Evolutionary conservation across 1,140 invertebrate species (phyloP), one percentile per base, ranked within the genome.

Genomic region (Sycophila sp.): DNA sequence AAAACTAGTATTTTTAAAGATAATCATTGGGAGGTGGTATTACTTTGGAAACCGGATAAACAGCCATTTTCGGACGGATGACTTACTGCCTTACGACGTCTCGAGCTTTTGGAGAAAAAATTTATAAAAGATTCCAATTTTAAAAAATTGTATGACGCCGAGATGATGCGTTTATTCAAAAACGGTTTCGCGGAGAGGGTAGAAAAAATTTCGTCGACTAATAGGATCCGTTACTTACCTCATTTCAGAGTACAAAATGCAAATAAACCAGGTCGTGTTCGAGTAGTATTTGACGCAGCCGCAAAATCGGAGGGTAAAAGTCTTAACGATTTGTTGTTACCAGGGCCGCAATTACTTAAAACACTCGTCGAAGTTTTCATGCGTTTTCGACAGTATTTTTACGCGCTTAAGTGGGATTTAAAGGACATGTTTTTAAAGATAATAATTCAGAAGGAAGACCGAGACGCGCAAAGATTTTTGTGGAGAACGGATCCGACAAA

Each of bases 381-480:
- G 5, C 67, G 75, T n/a, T 81, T 82, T 51, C 40, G 80, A 2
- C n/a, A n/a, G n/a, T n/a, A n/a, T n/a, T n/a, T n/a, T n/a, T n/a
- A n/a, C n/a, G n/a, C n/a, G n/a, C n/a, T n/a, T n/a, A n/a, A n/a
- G n/a, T n/a, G n/a, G n/a, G n/a, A n/a, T n/a, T n/a, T n/a, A n/a
- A n/a, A n/a, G 51, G 83, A 82, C 13, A 85, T 83, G 82, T 86
- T 84, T 26, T 59, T 81, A 0, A 76, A 65, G 19, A 58, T 79
- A 15, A 75, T 74, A 51, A 72, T 83, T 19, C 28, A 69, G 6
- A 17, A 56, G n/a, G 71, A 75, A 45, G 78, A 80, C 51, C 68
- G 67, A 58, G 30, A 75, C 7, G 64, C 69, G 0, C 73, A 78
- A 49, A 68, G 77, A 8, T 82, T 79, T 66, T 63, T 84, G 24